Conservation (phyloP, 92 coral and sea anemone species). For the Galaxea fascicularis region DNA sequence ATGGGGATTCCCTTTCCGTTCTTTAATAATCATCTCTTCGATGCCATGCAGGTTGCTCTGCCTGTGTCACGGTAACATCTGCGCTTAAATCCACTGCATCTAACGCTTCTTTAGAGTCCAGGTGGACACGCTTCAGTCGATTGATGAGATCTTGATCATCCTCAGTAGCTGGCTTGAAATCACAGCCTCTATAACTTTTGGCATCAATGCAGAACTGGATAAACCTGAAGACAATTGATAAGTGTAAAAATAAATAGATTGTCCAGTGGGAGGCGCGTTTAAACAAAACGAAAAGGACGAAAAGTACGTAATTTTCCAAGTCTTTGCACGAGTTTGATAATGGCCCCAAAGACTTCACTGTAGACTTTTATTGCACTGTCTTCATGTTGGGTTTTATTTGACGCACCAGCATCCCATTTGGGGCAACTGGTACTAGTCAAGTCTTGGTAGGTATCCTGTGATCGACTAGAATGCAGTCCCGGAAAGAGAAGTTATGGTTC, state of each 20-base stretch:
- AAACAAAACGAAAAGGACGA: background rate
- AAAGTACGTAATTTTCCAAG: background rate
- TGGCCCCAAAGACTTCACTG: too few relatives aligned
- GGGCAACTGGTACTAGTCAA: too few relatives aligned
- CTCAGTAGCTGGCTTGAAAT: conserved; percentile 57
- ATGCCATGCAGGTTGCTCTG: conserved; percentile 63
- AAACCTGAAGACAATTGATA: conserved; percentile 34
- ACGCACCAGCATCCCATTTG: too few relatives aligned
- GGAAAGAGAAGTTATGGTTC: too few relatives aligned
- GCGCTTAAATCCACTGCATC: conserved; percentile 19
- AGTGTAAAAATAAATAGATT: too few relatives aligned
- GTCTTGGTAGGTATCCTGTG: too few relatives aligned
- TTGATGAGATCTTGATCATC: conserved; percentile 69
- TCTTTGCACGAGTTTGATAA: too few relatives aligned
- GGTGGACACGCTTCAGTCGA: conserved; percentile 70
- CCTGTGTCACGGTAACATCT: conserved; percentile 24
- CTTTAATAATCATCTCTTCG: conserved; percentile 53
- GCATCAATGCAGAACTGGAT: conserved; percentile 69
- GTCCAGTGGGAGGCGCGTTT: too few relatives aligned
- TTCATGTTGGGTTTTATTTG: too few relatives aligned
- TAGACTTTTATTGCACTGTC: too few relatives aligned
- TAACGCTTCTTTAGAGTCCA: conserved; percentile 63
- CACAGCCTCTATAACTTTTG: conserved; percentile 76
- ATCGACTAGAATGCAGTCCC: too few relatives aligned
- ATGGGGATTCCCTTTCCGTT: background rate